Evolutionary conservation across 2,113 vertebrate genomes (phyloP).

Genomic region (Clupea harengus): DNA sequence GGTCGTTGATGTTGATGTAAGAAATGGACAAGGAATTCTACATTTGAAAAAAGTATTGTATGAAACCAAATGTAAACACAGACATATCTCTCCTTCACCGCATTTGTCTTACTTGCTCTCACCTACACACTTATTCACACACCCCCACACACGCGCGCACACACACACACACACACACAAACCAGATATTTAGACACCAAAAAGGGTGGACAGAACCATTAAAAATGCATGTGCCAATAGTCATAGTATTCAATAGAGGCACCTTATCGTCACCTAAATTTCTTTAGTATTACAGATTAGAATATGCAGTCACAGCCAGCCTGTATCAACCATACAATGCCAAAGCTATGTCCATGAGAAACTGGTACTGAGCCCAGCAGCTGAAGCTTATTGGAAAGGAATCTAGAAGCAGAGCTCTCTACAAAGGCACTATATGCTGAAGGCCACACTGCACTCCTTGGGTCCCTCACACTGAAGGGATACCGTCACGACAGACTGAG

Average conservation of each 20-base stretch:
- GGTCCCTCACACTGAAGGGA: neutral
- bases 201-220: slow-evolving; percentile 8
- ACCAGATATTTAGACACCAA: slow-evolving; percentile 28
- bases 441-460: slow-evolving; percentile 44
- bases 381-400: slow-evolving; percentile 30
- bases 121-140: slow-evolving; percentile 16
- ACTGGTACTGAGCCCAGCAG: slow-evolving; percentile 36
- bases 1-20: slow-evolving; percentile 48
- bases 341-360: slow-evolving; percentile 25
- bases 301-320: slow-evolving; percentile 1
- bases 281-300: slow-evolving; percentile 5
- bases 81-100: neutral
- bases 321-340: neutral
- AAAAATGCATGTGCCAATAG: slow-evolving; percentile 26
- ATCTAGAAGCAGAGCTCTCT: slow-evolving; percentile 37
- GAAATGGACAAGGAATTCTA: slow-evolving; percentile 13
- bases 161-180: slow-evolving; percentile 38
- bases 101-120: neutral
- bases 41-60: neutral
- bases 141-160: slow-evolving; percentile 25
- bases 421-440: slow-evolving; percentile 67
- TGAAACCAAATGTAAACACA: slow-evolving; percentile 3
- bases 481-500: neutral
- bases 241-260: neutral
- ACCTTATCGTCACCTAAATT: neutral